Base-by-base conservation (phyloP, 2,888 invertebrate species). In the Magallana nippona region DNA sequence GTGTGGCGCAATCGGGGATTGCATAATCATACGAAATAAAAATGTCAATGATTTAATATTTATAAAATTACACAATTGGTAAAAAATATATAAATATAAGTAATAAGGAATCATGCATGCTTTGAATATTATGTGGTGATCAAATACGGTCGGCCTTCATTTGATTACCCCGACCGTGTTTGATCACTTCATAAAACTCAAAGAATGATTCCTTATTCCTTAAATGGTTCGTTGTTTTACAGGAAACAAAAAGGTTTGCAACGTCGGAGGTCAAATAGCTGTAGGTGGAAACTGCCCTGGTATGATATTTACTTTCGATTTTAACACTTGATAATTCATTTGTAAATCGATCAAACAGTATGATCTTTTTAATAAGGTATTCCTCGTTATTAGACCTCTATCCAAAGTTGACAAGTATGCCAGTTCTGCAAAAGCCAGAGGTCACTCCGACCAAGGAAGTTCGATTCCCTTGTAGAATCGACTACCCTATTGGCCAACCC, bases 171-270 rank as follows among this genome's bases (percentile, higher is more conserved):
- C 32, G 32, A 32, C 32, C 32, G 32, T 3, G 5, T 32, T 32
- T 32, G 32, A 32, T 32, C 32, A 32, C 32, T 0, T 32, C 32
- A 32, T 2, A 32, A 32, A 1, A 63, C 22, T 63, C 1, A 22
- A 27, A 58, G 13, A 44, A 32, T 60, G 10, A 27, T 62, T 55
- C 32, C 0, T 32, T 5, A 2, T 2, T 27, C 10, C 10, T 22
- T 55, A 15, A n/a, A 57, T 56, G 32, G 22, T 32, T 32, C 32
- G 2, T 32, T 44, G 44, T 44, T 1, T 82, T 78, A 10, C 62
- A 85, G 85, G 85, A 62, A 83, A 78, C 17, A 62, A 81, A 56
- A 62, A 78, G n/a, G 85, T 85, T 1, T 85, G 85, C 79, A 56
- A 62, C 17, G 78, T 85, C 17, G 85, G 85, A 15, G 71, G 71